Percentiles rank a stretch among this genome's conserved stretches.
Evolutionary conservation across 2,113 vertebrate genomes (phyloP).

Genomic region (Misgurnus anguillicaudatus): DNA sequence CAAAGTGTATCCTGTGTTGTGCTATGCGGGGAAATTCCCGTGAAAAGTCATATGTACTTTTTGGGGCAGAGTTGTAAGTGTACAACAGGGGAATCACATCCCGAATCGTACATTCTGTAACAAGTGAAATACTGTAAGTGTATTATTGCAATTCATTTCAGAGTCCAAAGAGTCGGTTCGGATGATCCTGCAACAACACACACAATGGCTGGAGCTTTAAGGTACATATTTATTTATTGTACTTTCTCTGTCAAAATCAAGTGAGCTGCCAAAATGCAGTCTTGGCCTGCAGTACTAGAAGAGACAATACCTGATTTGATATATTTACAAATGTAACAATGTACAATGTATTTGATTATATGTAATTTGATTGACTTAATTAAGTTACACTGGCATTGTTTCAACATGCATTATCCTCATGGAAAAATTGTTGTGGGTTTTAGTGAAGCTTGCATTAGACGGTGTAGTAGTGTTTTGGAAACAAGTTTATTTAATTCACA

Average conservation of each 20-base stretch:
- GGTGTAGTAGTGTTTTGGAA: background rate
- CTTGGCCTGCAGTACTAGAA: background rate
- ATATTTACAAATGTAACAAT: background rate
- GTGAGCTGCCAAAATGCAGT: background rate
- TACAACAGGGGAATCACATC: slow-evolving; percentile 47
- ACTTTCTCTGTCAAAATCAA: background rate
- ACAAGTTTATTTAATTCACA: background rate
- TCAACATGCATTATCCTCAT: background rate
- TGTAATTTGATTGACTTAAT: background rate
- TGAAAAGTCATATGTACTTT: slow-evolving; percentile 35
- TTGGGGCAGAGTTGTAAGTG: slow-evolving; percentile 44
- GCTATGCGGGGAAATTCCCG: slow-evolving; percentile 55
- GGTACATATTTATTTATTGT: slow-evolving; percentile 54
- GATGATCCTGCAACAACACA: slow-evolving; percentile 33
- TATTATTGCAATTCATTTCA: slow-evolving; percentile 34
- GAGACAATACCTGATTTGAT: background rate
- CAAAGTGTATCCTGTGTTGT: background rate
- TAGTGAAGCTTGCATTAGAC: background rate
- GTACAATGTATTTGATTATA: background rate
- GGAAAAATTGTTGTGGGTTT: background rate
- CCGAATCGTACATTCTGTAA: slow-evolving; percentile 15
- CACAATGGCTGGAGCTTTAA: slow-evolving; percentile 71
- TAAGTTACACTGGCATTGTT: background rate
- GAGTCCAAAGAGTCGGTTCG: slow-evolving; percentile 19
- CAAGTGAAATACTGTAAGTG: slow-evolving; percentile 47